A percentile compares a stretch with the other conserved stretches of the same genome.
These are phyloP conservation scores for Erythrocercus mccallii DNA, from an alignment of 2,113 vertebrate genomes.

Conservation along the genomic window DNA sequence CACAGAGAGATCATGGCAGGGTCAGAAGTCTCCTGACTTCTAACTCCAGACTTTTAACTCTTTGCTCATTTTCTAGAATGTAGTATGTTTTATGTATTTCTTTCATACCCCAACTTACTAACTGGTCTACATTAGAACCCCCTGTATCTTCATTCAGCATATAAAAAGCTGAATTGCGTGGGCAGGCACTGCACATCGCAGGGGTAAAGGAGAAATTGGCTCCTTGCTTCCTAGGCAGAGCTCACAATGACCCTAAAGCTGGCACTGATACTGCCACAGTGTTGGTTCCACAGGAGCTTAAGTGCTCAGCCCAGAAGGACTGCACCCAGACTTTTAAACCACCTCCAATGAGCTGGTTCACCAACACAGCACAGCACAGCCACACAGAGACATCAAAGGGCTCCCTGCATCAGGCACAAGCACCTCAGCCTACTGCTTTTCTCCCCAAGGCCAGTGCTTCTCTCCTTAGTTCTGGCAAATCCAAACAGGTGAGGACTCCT, in stretches of 20 bases:
- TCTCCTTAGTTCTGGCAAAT: background rate
- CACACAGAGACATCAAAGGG: too few relatives aligned
- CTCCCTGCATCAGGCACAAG: accelerated
- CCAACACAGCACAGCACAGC: background rate
- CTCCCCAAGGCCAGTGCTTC: background rate
- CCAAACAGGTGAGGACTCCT: background rate
- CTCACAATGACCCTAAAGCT: background rate
- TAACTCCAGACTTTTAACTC: background rate
- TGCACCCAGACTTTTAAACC: background rate
- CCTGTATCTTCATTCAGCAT: background rate
- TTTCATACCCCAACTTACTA: background rate
- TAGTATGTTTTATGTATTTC: background rate
- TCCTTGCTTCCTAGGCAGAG: background rate
- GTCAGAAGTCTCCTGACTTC: background rate
- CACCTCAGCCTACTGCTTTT: background rate
- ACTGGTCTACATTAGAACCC: background rate
- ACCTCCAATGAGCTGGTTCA: background rate
- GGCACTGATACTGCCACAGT: too few relatives aligned
- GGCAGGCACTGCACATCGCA: background rate
- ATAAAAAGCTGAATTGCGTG: background rate
- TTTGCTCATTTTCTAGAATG: background rate
- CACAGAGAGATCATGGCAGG: background rate
- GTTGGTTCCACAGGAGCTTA: background rate
- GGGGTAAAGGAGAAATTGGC: background rate
- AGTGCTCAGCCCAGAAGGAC: background rate